These are phyloP conservation scores for Dugesia japonica DNA, from an alignment of 2,888 invertebrate species.

Conservation along the genomic window DNA sequence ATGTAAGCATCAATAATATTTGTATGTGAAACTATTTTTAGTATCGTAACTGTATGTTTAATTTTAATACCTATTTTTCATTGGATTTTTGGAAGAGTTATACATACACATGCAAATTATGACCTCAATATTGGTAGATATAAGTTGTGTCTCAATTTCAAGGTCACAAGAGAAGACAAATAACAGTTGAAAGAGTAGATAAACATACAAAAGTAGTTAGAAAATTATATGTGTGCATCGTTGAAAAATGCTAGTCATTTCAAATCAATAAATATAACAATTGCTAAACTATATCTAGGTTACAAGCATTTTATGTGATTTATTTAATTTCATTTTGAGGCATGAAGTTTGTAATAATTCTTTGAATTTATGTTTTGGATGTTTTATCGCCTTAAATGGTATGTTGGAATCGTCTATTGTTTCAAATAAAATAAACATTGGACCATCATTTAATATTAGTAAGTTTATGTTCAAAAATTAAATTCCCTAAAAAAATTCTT, in stretches of 20 bases:
- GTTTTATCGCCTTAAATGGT: constrained; percentile 11
- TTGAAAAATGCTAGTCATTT: background rate
- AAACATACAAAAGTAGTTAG: constrained; percentile 10
- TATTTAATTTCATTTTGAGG: background rate
- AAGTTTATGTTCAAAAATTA: background rate
- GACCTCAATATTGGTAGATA: constrained; percentile 17
- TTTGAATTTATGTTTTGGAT: constrained; percentile 20
- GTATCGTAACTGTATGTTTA: background rate
- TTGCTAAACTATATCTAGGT: constrained; percentile 14
- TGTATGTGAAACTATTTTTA: constrained; percentile 8
- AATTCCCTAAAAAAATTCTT: background rate
- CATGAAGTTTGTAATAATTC: background rate
- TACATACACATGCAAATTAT: background rate
- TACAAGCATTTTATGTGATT: background rate
- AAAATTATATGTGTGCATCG: constrained; percentile 2
- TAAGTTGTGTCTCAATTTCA: constrained; percentile 13
- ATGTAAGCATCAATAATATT: constrained; percentile 3
- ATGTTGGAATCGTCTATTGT: constrained; percentile 20
- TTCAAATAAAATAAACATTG: background rate
- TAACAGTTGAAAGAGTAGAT: constrained; percentile 11
- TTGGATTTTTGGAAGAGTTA: background rate
- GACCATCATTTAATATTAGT: background rate
- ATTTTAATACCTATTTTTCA: background rate
- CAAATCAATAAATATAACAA: constrained; percentile 17
- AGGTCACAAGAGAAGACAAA: constrained; percentile 16